Base-by-base conservation (phyloP, 2,113 vertebrate genomes). In the Cervus canadensis region DNA sequence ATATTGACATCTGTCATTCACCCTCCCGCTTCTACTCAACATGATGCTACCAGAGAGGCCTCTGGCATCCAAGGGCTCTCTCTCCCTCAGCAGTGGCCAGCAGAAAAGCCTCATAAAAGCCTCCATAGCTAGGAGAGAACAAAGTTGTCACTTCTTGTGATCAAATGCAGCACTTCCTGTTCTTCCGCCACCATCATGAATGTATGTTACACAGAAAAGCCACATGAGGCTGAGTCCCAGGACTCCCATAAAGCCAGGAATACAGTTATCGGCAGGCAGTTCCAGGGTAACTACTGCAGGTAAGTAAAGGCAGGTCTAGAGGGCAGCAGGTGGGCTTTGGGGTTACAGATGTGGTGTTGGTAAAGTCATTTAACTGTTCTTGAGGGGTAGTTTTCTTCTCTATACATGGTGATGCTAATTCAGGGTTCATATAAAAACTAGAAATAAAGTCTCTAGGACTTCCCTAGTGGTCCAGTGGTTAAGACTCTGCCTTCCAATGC, bases 1-100 rank as follows among this genome's bases (percentile, higher is more conserved):
- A 33, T 60, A 8, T 90, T 82, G 96, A 96, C 97, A 98, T 95
- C 92, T 91, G 97, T 97, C 97, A 95, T 30, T 64, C 62, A 64
- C 43, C 97, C 76, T 95, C 89, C 76, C 25, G 48, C 76, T 86
- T 52, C 71, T n/a, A 87, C 50, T 40, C 62, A 86, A 81, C 40
- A 26, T 64, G 87, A 36, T 96, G 98, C 96, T 94, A 96, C 94
- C 93, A 92, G 88, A 25, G 97, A 97, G 54, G 36, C 67, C 56
- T 82, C 89, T 95, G 91, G 96, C 85, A 97, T 76, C 84, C 11
- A 13, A 91, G 97, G 93, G 84, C 60, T 98, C 96, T 83, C 59
- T 95, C 95, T 96, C 91, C 82, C 96, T 64, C 16, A 3, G 13
- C 21, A 5, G 10, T 30, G 74, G 59, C 62, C 56, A 92, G 25